Conservation (phyloP, 2,797 vertebrate genomes). For the Sus cebifrons region DNA sequence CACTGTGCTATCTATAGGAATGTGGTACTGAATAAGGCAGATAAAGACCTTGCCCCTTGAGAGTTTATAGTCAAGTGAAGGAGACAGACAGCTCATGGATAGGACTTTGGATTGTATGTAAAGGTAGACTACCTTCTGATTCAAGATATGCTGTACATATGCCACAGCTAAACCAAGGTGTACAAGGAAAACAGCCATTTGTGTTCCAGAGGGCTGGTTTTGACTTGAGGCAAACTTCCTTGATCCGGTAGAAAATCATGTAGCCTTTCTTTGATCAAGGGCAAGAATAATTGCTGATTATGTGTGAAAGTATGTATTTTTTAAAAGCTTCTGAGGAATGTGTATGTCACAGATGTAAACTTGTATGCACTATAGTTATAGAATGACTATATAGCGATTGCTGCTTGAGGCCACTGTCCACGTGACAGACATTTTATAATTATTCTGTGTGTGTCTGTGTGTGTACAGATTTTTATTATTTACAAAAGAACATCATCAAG, state of each 20-base stretch:
- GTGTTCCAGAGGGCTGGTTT: background rate
- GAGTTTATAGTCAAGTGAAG: background rate
- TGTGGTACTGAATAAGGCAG: background rate
- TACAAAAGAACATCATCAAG: background rate
- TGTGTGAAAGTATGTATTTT: background rate
- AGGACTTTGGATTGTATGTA: background rate
- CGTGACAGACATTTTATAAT: conserved; percentile 11
- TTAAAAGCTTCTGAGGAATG: background rate
- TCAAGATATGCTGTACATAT: background rate
- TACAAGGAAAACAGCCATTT: background rate
- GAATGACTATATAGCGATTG: background rate
- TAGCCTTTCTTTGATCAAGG: background rate
- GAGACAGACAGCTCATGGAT: background rate
- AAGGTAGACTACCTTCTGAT: background rate
- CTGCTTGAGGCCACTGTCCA: background rate
- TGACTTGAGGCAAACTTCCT: background rate
- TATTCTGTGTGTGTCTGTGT: background rate
- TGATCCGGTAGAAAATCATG: background rate
- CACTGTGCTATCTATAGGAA: background rate
- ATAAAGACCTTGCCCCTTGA: background rate
- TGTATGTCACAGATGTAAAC: background rate
- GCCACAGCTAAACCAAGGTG: background rate
- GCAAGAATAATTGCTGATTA: background rate
- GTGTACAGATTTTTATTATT: conserved; percentile 32
- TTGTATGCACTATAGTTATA: background rate